Percentiles rank a stretch among this genome's conserved stretches.
phyloP scores from a whole-genome alignment of 2,797 vertebrate genomes.

The Eupleurogrammus muticus region DNA sequence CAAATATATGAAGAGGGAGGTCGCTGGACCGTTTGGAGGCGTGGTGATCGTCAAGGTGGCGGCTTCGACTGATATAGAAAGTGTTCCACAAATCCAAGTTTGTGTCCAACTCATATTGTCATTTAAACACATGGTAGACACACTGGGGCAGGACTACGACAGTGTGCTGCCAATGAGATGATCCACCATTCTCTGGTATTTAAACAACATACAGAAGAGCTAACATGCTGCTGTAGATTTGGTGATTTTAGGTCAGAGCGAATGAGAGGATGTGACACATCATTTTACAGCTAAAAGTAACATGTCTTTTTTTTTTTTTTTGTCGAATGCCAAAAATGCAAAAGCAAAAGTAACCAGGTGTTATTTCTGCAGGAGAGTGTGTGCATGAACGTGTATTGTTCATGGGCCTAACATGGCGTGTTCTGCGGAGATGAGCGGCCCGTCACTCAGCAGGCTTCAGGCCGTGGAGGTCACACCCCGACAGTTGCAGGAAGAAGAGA shows the following conservation, averaged over 20 bases:
- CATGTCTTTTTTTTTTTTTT: slow-evolving; percentile 5
- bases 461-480: slow-evolving; percentile 82
- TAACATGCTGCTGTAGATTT: no score
- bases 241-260: slow-evolving; percentile 24
- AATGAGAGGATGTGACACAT: slow-evolving; percentile 3
- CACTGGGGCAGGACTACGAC: not conserved
- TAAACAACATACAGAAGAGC: no score
- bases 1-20: slow-evolving; percentile 55
- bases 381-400: slow-evolving; percentile 32
- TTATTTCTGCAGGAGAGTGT: slow-evolving; percentile 24
- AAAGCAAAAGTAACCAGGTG: slow-evolving; percentile 29
- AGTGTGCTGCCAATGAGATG: no score
- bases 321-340: slow-evolving; percentile 2
- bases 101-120: slow-evolving; percentile 1
- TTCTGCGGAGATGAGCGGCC: slow-evolving; percentile 73
- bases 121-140: slow-evolving; percentile 15
- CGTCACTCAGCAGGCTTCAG: slow-evolving; percentile 79
- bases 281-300: not conserved
- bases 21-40: slow-evolving; percentile 55
- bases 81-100: slow-evolving; percentile 32
- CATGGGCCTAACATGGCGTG: slow-evolving; percentile 57
- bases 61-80: slow-evolving; percentile 39
- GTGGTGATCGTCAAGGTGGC: slow-evolving; percentile 11
- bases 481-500: slow-evolving; percentile 82
- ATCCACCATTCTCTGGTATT: no score